Percentiles rank a stretch among this genome's conserved stretches.
These are phyloP conservation scores for Mnemiopsis leidyi DNA, from an alignment of 37 sponge, comb jelly and placozoan genomes.

Conservation along the genomic window DNA sequence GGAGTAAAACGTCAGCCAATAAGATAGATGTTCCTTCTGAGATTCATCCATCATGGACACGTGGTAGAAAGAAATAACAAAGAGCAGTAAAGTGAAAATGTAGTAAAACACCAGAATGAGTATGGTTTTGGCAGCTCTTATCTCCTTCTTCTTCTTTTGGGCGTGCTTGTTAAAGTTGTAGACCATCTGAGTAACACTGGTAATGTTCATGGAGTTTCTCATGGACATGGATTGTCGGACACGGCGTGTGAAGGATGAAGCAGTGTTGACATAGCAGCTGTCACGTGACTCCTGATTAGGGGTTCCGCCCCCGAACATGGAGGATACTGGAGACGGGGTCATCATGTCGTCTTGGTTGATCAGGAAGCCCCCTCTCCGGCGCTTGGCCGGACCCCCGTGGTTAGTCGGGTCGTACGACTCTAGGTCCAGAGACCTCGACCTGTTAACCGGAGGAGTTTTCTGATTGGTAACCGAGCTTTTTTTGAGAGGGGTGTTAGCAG, in stretches of 20 bases:
- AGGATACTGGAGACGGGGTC: background rate
- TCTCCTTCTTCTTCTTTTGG: constrained; percentile 53
- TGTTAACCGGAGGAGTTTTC: background rate
- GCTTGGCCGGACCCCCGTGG: background rate
- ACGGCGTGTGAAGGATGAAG: background rate
- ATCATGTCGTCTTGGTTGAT: background rate
- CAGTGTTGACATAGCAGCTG: background rate
- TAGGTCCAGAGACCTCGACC: background rate
- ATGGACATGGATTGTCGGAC: background rate
- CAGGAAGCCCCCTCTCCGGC: background rate
- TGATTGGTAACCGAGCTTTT: background rate
- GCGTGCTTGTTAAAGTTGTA: constrained; percentile 58
- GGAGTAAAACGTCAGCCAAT: constrained; percentile 54
- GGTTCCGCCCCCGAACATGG: background rate
- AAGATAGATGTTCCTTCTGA: background rate
- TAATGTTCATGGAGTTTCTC: constrained; percentile 18
- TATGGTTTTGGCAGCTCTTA: constrained; percentile 53
- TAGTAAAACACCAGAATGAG: constrained; percentile 60
- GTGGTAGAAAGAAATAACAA: constrained; percentile 3
- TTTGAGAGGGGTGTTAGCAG: background rate
- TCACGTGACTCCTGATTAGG: background rate
- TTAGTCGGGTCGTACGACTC: background rate
- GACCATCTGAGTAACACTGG: constrained; percentile 37
- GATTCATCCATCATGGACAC: constrained; percentile 44
- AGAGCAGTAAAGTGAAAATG: constrained; percentile 10